phyloP scores from a whole-genome alignment of 2,888 invertebrate genomes.

The Nephrotoma flavescens region DNA sequence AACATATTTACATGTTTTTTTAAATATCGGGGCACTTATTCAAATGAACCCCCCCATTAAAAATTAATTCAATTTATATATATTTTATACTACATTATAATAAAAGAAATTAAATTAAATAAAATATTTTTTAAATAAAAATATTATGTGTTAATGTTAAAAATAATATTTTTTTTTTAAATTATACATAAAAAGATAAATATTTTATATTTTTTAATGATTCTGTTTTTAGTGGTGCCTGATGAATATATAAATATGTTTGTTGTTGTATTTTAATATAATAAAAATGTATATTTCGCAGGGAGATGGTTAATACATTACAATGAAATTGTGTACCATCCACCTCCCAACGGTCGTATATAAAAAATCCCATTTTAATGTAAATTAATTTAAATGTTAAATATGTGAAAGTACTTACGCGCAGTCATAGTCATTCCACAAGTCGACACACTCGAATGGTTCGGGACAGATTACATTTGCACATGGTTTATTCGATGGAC shows the following conservation, averaged over 20 bases:
- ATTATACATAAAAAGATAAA: background rate
- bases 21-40: background rate
- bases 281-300: background rate
- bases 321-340: background rate
- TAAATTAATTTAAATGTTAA: background rate
- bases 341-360: background rate
- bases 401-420: constrained; percentile 57
- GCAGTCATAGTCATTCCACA: constrained; percentile 98
- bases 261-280: background rate
- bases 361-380: background rate
- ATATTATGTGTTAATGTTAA: background rate
- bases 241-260: background rate
- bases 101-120: background rate
- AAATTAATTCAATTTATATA: background rate
- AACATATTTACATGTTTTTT: background rate
- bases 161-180: background rate
- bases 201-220: background rate
- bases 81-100: background rate
- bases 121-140: background rate
- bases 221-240: background rate
- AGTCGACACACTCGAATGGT: constrained; percentile 87
- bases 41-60: background rate
- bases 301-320: background rate
- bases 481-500: constrained; percentile 90
- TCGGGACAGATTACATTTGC: constrained; percentile 87